Percentiles rank a stretch among this genome's conserved stretches.
phyloP scores from a whole-genome alignment of 2,888 invertebrate species.

The Rhagium mordax region DNA sequence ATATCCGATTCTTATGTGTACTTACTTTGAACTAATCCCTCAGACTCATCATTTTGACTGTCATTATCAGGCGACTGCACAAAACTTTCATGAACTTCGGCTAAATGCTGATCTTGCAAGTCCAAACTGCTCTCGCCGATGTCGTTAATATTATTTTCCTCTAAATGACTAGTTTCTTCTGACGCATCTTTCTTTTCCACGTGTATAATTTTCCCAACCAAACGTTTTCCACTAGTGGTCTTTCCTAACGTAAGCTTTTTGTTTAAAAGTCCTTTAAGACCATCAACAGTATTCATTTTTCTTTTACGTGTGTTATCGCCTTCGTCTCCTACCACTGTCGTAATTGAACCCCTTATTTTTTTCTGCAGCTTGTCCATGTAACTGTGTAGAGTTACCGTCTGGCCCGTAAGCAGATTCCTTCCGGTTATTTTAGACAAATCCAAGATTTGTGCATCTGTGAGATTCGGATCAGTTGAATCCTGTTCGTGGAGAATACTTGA shows the following conservation, averaged over 20 bases:
- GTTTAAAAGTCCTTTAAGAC: slow-evolving; percentile 55
- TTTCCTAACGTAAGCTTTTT: slow-evolving; percentile 58
- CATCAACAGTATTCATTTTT: slow-evolving; percentile 11
- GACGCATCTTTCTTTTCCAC: slow-evolving; percentile 48
- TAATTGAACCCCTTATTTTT: slow-evolving; percentile 32
- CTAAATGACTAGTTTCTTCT: background rate
- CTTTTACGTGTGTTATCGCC: background rate
- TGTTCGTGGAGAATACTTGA: slow-evolving; percentile 12
- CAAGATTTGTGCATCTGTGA: slow-evolving; percentile 3
- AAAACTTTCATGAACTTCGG: background rate
- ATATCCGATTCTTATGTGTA: too few species aligned
- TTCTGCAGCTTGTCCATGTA: slow-evolving; percentile 56
- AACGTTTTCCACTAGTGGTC: slow-evolving; percentile 56
- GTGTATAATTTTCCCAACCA: slow-evolving; percentile 59
- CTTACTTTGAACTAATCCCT: background rate
- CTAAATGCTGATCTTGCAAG: background rate
- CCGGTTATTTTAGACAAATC: slow-evolving; percentile 55
- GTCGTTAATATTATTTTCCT: background rate
- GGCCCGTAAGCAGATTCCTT: slow-evolving; percentile 58
- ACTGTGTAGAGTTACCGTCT: slow-evolving; percentile 56
- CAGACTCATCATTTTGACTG: background rate
- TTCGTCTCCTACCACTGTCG: background rate
- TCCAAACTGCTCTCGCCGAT: background rate
- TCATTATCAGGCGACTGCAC: background rate
- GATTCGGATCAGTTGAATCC: background rate